Base-by-base conservation (phyloP, 2,888 invertebrate genomes). In the Drosophila formosana region DNA sequence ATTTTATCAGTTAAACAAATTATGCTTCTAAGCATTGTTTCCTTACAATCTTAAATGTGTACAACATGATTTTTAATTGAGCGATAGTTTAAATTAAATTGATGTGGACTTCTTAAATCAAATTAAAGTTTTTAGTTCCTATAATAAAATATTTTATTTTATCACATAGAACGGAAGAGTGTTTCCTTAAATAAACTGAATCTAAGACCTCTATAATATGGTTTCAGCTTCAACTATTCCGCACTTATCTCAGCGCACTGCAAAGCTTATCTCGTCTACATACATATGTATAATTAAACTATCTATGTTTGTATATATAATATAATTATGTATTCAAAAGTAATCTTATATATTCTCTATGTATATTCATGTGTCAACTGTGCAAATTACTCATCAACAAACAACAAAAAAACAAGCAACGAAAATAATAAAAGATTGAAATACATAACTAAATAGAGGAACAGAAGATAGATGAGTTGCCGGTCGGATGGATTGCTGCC, bases 241-340 rank as follows among this genome's bases (percentile, higher is more conserved):
- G 25, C 49, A 49, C 46, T 47, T 76, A 77, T 77, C 62, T 60
- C 2, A 4, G 37, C 1, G 6, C 53, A 57, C 66, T 39, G 45
- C 37, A 32, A 13, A 43, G 34, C 63, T 67, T 77, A 75, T 75
- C 78, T 64, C 26, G 34, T 37, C 25, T 1, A 50, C 50, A 55
- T 43, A 34, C 34, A 9, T 11, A 37, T 18, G 18, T 18, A 34
- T 34, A 34, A 34, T 34, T 34, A 34, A 11, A 9, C 4, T 34
- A 8, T 34, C 9, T 25, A 9, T 45, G 3, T 23, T 37, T n/a
- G 37, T 37, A 5, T 65, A 34, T 45, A 45, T 23, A 46, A 25
- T 23, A 32, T 8, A 50, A 4, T 47, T 26, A 46, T 52, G 39
- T 34, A 7, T 43, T 43, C 13, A 8, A 25, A 37, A 41, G 18